These are phyloP conservation scores for Agelas oroides DNA, from an alignment of 37 sponge, comb jelly and placozoan species.

Conservation along the genomic window DNA sequence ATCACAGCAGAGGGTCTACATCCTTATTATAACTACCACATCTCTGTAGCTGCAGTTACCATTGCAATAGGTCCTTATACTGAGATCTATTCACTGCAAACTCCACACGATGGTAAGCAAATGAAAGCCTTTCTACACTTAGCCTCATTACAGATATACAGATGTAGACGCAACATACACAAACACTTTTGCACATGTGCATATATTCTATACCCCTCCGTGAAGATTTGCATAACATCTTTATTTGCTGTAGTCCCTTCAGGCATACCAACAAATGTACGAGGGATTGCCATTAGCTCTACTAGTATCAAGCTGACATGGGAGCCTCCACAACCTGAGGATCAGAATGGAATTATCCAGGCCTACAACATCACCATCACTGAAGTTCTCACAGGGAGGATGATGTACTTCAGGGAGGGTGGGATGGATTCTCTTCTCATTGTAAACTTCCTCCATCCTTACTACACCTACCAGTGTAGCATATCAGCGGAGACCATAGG, in stretches of 20 bases:
- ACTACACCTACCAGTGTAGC: not conserved
- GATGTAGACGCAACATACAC: too few species aligned
- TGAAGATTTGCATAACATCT: too few species aligned
- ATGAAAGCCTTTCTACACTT: too few species aligned
- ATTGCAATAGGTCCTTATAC: not conserved
- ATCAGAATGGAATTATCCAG: constrained; percentile 59
- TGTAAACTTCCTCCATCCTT: constrained; percentile 11
- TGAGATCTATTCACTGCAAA: not conserved
- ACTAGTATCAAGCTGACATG: constrained; percentile 19
- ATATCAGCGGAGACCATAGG: constrained; percentile 32
- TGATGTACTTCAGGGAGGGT: not conserved
- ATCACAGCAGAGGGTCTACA: not conserved
- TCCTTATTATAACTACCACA: not conserved
- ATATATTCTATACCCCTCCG: too few species aligned
- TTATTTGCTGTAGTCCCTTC: not conserved
- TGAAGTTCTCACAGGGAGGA: not conserved
- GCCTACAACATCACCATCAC: constrained; percentile 19
- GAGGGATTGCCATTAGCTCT: not conserved
- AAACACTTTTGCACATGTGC: not conserved
- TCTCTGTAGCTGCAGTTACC: not conserved
- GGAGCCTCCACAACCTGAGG: constrained; percentile 23
- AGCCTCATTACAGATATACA: too few species aligned
- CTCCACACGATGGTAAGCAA: too few species aligned
- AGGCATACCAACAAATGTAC: not conserved
- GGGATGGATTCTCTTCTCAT: not conserved